These are phyloP conservation scores for Eurosta solidaginis DNA, from an alignment of 1,140 invertebrate genomes.

Conservation along the genomic window DNA sequence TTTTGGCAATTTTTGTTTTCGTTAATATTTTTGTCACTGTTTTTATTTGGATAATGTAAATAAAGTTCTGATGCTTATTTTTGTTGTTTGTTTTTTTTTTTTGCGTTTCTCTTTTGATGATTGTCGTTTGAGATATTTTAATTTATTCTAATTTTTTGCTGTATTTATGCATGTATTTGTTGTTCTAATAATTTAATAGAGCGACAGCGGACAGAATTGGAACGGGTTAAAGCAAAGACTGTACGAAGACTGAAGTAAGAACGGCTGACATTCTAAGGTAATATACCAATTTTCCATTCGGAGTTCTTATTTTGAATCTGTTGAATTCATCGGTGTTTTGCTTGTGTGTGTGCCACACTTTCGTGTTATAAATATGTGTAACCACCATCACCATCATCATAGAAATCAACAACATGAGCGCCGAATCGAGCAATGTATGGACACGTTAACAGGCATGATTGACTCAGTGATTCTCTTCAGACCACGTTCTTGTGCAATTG, in stretches of 20 bases:
- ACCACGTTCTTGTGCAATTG: neutral
- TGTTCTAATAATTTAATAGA: slow-evolving; percentile 34
- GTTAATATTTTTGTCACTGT: slow-evolving; percentile 34
- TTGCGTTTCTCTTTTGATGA: slow-evolving; percentile 37
- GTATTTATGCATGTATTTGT: slow-evolving; percentile 39
- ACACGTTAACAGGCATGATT: neutral
- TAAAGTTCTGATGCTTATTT: neutral
- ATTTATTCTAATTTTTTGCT: slow-evolving; percentile 38
- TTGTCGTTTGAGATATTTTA: slow-evolving; percentile 35
- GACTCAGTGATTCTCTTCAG: neutral
- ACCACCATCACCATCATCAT: neutral
- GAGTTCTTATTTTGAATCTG: slow-evolving; percentile 48
- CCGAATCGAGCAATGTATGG: neutral
- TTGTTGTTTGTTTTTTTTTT: slow-evolving; percentile 16
- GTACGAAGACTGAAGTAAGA: slow-evolving; percentile 62
- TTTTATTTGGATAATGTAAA: slow-evolving; percentile 32
- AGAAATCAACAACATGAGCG: neutral
- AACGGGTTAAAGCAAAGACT: slow-evolving; percentile 62
- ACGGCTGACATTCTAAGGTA: slow-evolving; percentile 60
- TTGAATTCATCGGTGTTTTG: slow-evolving; percentile 40
- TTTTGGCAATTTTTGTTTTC: neutral
- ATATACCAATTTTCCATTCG: slow-evolving; percentile 60
- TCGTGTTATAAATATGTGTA: neutral
- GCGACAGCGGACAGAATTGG: slow-evolving; percentile 59
- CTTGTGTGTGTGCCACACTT: slow-evolving; percentile 24